Percentiles rank a stretch among this genome's conserved stretches.
Conservation (phyloP, 1,140 invertebrate species). For the Pogonus chalceus region DNA sequence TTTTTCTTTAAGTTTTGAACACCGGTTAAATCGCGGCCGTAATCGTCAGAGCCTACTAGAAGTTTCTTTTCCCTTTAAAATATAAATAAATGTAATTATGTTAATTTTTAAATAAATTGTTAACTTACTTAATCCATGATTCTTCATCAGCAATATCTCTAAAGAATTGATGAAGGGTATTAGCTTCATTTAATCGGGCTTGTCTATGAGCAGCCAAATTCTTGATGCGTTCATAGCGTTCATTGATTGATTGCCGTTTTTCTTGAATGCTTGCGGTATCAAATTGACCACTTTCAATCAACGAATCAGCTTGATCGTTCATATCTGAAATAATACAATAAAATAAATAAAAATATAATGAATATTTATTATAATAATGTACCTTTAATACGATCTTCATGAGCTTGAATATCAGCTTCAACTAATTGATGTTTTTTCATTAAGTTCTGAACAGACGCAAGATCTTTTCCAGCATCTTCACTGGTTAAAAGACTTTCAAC, state of each 20-base stretch:
- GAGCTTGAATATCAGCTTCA: constrained; percentile 92
- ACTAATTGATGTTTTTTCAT: constrained; percentile 99
- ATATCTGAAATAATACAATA: constrained; percentile 60
- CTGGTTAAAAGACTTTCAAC: constrained; percentile 93
- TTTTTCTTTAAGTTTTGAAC: constrained; percentile 98
- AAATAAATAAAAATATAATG: constrained; percentile 11
- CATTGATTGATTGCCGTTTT: constrained; percentile 86
- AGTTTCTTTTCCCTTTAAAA: constrained; percentile 85
- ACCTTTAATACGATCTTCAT: constrained; percentile 92
- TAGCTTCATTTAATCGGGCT: constrained; percentile 84
- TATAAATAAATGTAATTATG: constrained; percentile 9
- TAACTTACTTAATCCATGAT: constrained; percentile 91
- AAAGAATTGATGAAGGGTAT: constrained; percentile 98
- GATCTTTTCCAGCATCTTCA: constrained; percentile 96
- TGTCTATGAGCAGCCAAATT: constrained; percentile 87
- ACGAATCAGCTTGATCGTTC: constrained; percentile 87
- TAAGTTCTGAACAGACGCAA: constrained; percentile 97
- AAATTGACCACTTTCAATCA: constrained; percentile 91
- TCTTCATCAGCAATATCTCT: constrained; percentile 99
- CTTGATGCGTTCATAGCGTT: constrained; percentile 85
- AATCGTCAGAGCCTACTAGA: constrained; percentile 94
- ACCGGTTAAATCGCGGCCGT: constrained; percentile 93
- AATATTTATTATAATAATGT: constrained; percentile 13
- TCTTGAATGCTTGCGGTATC: constrained; percentile 88
- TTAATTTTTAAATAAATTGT: constrained; percentile 6